Percentiles rank a stretch among this genome's conserved stretches.
Conservation (phyloP, 92 coral and sea anemone species). For the Blastomussa wellsi region DNA sequence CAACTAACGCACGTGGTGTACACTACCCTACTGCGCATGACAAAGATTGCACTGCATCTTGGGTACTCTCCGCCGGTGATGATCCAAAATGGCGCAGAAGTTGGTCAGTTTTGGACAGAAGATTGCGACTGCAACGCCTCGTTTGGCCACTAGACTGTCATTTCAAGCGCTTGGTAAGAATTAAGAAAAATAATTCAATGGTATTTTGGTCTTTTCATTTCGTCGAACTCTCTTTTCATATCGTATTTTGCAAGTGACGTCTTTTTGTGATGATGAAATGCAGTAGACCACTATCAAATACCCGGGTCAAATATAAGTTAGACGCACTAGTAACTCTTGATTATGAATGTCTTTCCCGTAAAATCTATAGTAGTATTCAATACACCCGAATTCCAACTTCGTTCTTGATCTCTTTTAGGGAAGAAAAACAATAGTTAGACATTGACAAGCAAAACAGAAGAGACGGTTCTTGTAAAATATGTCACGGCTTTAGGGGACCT, state of each 20-base stretch:
- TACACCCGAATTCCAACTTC: too few species aligned
- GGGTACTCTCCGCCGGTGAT: constrained; percentile 55
- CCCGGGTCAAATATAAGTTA: too few species aligned
- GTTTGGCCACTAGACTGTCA: constrained; percentile 79
- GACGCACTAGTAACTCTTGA: not conserved
- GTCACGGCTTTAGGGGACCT: not conserved
- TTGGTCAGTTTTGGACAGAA: constrained; percentile 77
- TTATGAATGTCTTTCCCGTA: too few species aligned
- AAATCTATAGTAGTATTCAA: not conserved
- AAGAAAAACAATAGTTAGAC: not conserved
- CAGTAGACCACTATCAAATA: not conserved
- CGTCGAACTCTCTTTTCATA: not conserved
- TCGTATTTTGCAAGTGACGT: not conserved
- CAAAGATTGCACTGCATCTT: constrained; percentile 53
- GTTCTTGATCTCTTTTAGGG: too few species aligned
- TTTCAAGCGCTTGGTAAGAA: constrained; percentile 85
- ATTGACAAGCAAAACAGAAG: not conserved
- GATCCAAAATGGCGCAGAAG: constrained; percentile 99
- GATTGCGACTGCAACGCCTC: constrained; percentile 75
- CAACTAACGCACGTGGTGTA: constrained; percentile 76
- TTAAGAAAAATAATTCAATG: not conserved
- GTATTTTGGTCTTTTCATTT: not conserved
- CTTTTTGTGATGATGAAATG: not conserved
- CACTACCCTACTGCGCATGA: constrained; percentile 68
- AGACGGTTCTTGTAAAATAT: too few species aligned